These are phyloP conservation scores for Dreissena rostriformis DNA, from an alignment of 1,140 invertebrate genomes.

Conservation along the genomic window DNA sequence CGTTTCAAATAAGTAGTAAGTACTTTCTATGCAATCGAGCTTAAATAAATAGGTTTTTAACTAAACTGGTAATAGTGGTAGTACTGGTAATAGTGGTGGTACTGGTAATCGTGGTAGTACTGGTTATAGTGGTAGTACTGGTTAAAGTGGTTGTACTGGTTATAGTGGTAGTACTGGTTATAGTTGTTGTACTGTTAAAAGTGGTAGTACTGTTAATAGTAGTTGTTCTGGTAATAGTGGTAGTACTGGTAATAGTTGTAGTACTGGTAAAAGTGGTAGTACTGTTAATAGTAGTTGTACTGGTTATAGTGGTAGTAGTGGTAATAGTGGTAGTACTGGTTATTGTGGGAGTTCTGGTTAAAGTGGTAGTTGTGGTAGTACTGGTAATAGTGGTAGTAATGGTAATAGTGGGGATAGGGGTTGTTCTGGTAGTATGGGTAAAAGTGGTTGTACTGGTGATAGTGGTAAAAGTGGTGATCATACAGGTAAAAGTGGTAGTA, in stretches of 20 bases:
- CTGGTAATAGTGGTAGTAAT: too few relatives aligned
- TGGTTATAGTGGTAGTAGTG: too few relatives aligned
- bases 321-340: too few relatives aligned
- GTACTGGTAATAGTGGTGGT: neutral
- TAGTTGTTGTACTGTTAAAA: too few relatives aligned
- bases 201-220: too few relatives aligned
- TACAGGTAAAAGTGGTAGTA: neutral
- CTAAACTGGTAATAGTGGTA: neutral
- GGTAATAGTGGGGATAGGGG: neutral
- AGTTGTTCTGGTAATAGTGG: too few relatives aligned
- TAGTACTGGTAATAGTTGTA: too few relatives aligned
- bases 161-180: too few relatives aligned
- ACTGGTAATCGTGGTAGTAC: neutral
- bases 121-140: neutral
- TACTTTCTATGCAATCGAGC: neutral
- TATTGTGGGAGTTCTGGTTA: too few relatives aligned
- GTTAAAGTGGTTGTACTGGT: neutral
- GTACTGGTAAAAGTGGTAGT: too few relatives aligned
- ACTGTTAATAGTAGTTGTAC: too few relatives aligned
- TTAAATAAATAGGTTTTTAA: neutral
- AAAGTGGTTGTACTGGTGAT: neutral
- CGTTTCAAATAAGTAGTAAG: slow-evolving; percentile 16
- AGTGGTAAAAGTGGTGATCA: slow-evolving; percentile 1
- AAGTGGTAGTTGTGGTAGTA: too few relatives aligned
- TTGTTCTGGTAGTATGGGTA: neutral